phyloP scores from a whole-genome alignment of 2,888 invertebrate genomes.

The Eupeodes luniger region DNA sequence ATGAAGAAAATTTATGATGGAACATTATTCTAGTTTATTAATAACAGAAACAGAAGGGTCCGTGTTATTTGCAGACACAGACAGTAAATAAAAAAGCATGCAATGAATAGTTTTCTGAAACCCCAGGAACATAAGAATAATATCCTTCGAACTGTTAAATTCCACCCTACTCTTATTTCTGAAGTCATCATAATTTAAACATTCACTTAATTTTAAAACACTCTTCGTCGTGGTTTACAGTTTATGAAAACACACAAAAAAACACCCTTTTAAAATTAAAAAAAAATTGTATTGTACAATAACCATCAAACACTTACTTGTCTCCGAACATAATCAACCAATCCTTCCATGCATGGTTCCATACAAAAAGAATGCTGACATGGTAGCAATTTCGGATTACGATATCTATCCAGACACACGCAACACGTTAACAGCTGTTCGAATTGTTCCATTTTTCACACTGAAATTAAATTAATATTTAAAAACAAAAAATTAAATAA shows the following conservation, averaged over 20 bases:
- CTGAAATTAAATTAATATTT: constrained; percentile 77
- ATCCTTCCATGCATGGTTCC: constrained; percentile 99
- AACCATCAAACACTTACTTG: constrained; percentile 86
- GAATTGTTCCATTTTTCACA: constrained; percentile 94
- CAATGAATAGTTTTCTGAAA: too few species aligned
- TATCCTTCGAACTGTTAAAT: too few species aligned
- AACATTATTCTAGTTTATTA: too few species aligned
- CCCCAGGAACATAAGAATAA: too few species aligned
- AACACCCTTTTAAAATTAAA: constrained; percentile 3
- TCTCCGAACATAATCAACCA: constrained; percentile 96
- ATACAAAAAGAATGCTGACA: constrained; percentile 99
- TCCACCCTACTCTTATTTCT: too few species aligned
- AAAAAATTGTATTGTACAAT: background rate
- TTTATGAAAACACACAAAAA: background rate
- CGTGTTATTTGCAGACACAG: too few species aligned
- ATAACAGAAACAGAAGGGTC: too few species aligned
- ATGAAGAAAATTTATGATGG: too few species aligned
- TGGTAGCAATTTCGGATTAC: constrained; percentile 98
- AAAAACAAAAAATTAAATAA: constrained; percentile 10
- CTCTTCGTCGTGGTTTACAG: too few species aligned
- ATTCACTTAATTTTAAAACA: too few species aligned
- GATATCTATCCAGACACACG: constrained; percentile 98
- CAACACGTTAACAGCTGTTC: constrained; percentile 99
- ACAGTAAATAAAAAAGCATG: too few species aligned
- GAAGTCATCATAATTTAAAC: too few species aligned